phyloP scores from a whole-genome alignment of 2,888 invertebrate species.

The Campopleginae sp. region DNA sequence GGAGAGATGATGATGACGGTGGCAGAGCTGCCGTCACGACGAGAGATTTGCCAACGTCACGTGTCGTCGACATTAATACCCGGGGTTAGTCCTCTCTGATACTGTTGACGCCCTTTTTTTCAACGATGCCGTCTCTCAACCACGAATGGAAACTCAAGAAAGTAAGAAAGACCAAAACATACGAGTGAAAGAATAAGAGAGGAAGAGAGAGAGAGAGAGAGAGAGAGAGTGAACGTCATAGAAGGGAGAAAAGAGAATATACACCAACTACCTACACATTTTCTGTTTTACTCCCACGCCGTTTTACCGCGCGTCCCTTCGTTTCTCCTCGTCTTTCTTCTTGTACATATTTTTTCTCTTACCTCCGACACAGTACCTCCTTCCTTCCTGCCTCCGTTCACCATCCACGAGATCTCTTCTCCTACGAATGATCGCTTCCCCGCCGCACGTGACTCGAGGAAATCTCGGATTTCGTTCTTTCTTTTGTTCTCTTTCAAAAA shows the following conservation, averaged over 20 bases:
- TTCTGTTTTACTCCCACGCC: slow-evolving; percentile 68
- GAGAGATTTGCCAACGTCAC: slow-evolving; percentile 80
- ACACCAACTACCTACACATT: slow-evolving; percentile 65
- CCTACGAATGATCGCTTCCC: background rate
- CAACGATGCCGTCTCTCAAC: slow-evolving; percentile 57
- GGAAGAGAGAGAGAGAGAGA: slow-evolving; percentile 28
- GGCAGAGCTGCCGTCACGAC: slow-evolving; percentile 71
- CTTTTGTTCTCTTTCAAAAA: background rate
- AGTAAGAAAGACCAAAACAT: slow-evolving; percentile 39
- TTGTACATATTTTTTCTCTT: slow-evolving; percentile 56
- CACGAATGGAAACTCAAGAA: slow-evolving; percentile 58
- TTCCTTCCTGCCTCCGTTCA: slow-evolving; percentile 65
- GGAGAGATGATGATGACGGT: slow-evolving; percentile 60
- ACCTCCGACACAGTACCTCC: slow-evolving; percentile 47
- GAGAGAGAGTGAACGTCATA: slow-evolving; percentile 26
- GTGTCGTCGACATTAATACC: slow-evolving; percentile 80
- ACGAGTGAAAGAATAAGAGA: slow-evolving; percentile 17
- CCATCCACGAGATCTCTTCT: slow-evolving; percentile 40
- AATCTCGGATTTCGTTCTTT: background rate
- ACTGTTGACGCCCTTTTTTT: slow-evolving; percentile 72
- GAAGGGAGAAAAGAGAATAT: slow-evolving; percentile 56
- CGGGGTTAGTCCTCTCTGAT: slow-evolving; percentile 77
- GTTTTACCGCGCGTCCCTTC: slow-evolving; percentile 61
- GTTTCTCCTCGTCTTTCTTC: slow-evolving; percentile 60
- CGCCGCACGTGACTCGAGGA: slow-evolving; percentile 42